Conservation (phyloP, 2,888 invertebrate species). For the Dyspetes luteomarginatus region DNA sequence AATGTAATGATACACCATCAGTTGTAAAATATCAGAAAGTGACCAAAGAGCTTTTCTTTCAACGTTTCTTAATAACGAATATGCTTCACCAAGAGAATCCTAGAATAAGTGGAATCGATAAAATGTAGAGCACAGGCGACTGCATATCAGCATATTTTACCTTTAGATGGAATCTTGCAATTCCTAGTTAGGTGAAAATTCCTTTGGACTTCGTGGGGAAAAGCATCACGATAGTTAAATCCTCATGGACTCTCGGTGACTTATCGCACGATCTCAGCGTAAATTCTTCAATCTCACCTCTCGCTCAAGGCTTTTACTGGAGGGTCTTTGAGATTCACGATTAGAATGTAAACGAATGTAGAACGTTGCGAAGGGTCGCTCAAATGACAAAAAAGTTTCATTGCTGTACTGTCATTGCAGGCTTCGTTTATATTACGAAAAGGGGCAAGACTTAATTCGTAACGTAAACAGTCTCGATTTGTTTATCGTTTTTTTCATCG, state of each 20-base stretch:
- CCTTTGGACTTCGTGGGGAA: constrained; percentile 18
- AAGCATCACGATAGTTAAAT: constrained; percentile 19
- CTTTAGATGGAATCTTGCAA: not conserved
- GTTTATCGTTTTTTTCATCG: no score
- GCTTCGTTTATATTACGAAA: not conserved
- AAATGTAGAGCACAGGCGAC: not conserved
- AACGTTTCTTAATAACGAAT: no score
- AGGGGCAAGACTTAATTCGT: constrained; percentile 1
- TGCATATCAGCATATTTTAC: no score
- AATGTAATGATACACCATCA: no score
- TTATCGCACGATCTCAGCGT: constrained; percentile 9
- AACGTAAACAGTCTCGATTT: not conserved
- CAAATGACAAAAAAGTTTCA: not conserved
- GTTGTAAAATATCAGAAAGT: no score
- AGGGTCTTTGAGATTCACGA: constrained; percentile 5
- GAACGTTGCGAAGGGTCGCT: not conserved
- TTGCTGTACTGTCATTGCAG: no score
- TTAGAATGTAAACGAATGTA: no score
- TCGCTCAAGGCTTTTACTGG: not conserved
- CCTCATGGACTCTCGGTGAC: constrained; percentile 20
- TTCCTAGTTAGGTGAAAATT: constrained; percentile 13
- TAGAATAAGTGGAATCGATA: no score
- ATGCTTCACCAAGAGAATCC: no score
- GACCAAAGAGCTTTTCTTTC: no score
- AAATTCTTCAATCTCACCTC: constrained; percentile 14